phyloP scores from a whole-genome alignment of 2,113 vertebrate species.

The Empidonax traillii region DNA sequence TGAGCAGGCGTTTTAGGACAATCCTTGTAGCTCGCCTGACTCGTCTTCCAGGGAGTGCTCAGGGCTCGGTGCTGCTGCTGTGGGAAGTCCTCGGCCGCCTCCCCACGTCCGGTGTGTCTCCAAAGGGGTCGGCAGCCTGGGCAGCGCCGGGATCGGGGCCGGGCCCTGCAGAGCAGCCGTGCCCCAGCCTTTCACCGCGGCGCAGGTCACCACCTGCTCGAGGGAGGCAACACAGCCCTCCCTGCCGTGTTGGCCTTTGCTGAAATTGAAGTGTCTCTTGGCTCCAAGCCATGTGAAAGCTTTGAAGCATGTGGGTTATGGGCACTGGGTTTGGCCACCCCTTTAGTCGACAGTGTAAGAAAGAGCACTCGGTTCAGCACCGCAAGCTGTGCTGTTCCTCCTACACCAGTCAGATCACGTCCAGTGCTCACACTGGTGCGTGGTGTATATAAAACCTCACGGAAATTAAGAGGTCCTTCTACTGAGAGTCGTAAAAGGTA shows the following conservation, averaged over 20 bases:
- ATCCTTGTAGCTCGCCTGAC: fast-evolving
- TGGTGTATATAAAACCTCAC: not conserved
- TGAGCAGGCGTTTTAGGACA: not conserved
- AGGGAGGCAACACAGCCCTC: not conserved
- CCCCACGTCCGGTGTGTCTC: fast-evolving
- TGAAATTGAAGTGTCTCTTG: not conserved
- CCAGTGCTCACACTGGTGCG: fast-evolving
- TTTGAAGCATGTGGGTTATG: not conserved
- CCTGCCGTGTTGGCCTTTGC: not conserved
- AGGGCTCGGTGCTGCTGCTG: fast-evolving
- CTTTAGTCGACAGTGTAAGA: fast-evolving
- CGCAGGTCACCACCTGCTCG: not conserved
- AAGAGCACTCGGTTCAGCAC: fast-evolving
- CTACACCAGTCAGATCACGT: fast-evolving
- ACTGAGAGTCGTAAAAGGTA: not conserved
- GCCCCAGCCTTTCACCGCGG: fast-evolving
- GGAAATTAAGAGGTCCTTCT: not conserved
- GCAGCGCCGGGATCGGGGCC: fast-evolving
- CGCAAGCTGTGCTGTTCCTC: fast-evolving
- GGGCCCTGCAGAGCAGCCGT: fast-evolving
- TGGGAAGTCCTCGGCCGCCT: fast-evolving
- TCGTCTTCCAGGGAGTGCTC: fast-evolving
- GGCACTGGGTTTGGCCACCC: not conserved
- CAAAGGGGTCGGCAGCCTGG: fast-evolving
- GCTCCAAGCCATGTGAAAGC: not conserved